Percentiles rank a stretch among this genome's conserved stretches.
Evolutionary conservation across 2,888 invertebrate species (phyloP).

Genomic region (Eudasyphora cyanicolor): DNA sequence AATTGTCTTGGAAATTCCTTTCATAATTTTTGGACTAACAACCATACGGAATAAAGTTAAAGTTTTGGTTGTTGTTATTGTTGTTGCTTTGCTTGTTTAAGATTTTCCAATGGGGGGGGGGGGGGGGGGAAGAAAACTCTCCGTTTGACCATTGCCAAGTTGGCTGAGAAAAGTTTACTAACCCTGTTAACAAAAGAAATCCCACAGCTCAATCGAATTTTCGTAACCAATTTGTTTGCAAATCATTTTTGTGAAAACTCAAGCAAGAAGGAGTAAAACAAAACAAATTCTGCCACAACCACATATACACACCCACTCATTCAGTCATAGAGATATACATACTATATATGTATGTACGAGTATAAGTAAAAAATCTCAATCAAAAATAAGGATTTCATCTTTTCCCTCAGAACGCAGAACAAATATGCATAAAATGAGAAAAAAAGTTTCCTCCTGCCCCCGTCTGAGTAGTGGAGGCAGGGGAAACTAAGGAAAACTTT

Average conservation of each 20-base stretch:
- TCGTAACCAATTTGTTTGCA: constrained; percentile 76
- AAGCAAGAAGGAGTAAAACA: background rate
- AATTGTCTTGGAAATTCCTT: background rate
- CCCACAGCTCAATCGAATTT: constrained; percentile 75
- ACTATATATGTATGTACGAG: too few relatives aligned
- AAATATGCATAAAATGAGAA: background rate
- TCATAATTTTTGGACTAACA: background rate
- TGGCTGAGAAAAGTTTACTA: constrained; percentile 52
- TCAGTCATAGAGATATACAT: background rate
- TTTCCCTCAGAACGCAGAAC: background rate
- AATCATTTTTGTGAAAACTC: constrained; percentile 74
- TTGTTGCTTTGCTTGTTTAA: background rate
- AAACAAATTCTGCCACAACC: background rate
- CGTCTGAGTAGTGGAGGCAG: background rate
- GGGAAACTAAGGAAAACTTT: background rate
- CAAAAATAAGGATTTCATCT: background rate
- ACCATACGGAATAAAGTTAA: background rate
- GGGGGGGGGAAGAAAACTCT: background rate
- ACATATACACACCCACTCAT: background rate
- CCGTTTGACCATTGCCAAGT: constrained; percentile 19
- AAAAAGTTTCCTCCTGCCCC: too few relatives aligned
- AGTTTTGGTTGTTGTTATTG: background rate
- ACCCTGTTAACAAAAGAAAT: constrained; percentile 74
- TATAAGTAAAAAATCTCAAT: background rate
- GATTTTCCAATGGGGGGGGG: background rate